Percentiles rank a stretch among this genome's conserved stretches.
Evolutionary conservation across 2,797 vertebrate species (phyloP).

Genomic region (Crenuchus spilurus): DNA sequence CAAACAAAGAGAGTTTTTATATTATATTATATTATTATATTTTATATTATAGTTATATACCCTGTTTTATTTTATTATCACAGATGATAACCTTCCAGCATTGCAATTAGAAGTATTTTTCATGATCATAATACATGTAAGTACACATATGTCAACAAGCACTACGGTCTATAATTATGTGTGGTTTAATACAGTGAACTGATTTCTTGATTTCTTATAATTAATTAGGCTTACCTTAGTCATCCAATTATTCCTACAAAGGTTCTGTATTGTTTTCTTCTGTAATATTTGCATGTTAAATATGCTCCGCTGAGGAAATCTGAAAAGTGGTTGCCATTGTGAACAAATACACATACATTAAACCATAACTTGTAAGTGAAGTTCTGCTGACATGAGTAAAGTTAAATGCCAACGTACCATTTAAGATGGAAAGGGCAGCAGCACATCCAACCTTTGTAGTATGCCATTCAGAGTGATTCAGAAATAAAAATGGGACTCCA

Average conservation of each 20-base stretch:
- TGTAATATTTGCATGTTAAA: conserved; percentile 42
- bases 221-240: neutral
- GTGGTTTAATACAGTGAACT: neutral
- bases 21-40: too few relatives aligned
- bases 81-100: too few relatives aligned
- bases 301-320: conserved; percentile 41
- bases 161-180: neutral
- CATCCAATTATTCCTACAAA: neutral
- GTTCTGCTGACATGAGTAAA: conserved; percentile 83
- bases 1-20: too few relatives aligned
- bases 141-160: neutral
- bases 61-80: too few relatives aligned
- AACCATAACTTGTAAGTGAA: conserved; percentile 78
- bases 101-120: too few relatives aligned
- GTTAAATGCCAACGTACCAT: conserved; percentile 88
- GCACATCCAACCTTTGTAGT: conserved; percentile 84
- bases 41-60: too few relatives aligned
- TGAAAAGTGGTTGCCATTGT: conserved; percentile 45
- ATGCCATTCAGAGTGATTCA: conserved; percentile 81
- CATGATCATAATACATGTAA: too few relatives aligned
- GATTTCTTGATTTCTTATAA: neutral
- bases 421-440: conserved; percentile 84
- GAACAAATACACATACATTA: conserved; percentile 71
- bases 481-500: conserved; percentile 75
- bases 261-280: neutral